Base-by-base conservation (phyloP, 2,113 vertebrate species). In the Ptilorrhoa leucosticta region DNA sequence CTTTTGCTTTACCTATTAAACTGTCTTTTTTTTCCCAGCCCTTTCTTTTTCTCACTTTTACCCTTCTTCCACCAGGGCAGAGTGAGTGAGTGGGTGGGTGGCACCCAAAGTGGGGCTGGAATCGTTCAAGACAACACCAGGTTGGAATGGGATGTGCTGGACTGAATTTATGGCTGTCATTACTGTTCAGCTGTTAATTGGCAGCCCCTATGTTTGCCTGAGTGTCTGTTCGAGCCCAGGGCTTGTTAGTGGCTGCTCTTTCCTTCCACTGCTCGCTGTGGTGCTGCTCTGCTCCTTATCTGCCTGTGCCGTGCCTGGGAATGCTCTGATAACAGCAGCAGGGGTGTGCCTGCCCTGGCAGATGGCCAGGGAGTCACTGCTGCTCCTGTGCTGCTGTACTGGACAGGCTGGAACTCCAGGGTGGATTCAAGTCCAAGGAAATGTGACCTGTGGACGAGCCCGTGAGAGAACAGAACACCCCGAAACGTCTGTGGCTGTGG, bases 371-470 rank as follows among this genome's bases (percentile, higher is more conserved):
- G n/a, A 40, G 11, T 7, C 79, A 4, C 79, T 54, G 40, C 61
- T 60, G 11, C 0, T 7, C 7, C 70, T 31, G 54, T 47, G 40
- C 70, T 76, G n/a, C 70, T 69, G 6, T 44, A 4, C 54, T 83
- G 70, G 45, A 12, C 53, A n/a, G 1, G 2, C 87, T 68, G 70
- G 54, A 61, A 4, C 11, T 47, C 63, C 63, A 54, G 54, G 7
- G 30, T 31, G 54, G 54, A 7, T 20, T 31, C 26, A 27, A 56
- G 56, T 13, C 47, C 54, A 60, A 30, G 53, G 7, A 68, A 68
- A 51, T 10, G 5, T 4, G 33, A 40, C 13, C 33, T 75, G 53
- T n/a, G 45, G 16, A 7, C 0, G 3, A 39, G 28, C 12, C 77
- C 45, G 10, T 5, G 9, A 26, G 39, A 58, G 61, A n/a, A 50